Conservation (phyloP, 2,797 vertebrate species). For the Sylvilagus floridanus region DNA sequence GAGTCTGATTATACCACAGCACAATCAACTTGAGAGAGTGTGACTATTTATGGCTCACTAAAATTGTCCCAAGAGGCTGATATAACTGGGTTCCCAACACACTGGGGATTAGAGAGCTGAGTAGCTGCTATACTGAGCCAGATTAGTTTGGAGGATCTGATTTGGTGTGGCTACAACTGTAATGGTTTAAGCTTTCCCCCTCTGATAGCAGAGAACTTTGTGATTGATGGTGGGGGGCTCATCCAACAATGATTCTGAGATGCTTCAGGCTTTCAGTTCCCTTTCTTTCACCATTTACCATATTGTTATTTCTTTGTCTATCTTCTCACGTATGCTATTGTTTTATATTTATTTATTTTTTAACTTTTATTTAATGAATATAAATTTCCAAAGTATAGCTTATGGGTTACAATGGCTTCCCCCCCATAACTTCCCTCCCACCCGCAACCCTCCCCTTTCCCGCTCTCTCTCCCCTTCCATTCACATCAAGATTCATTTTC, state of each 20-base stretch:
- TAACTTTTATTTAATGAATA: no score
- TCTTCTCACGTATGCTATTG: not conserved
- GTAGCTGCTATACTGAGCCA: not conserved
- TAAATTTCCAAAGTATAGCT: no score
- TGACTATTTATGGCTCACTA: not conserved
- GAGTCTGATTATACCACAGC: no score
- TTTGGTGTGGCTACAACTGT: fast-evolving
- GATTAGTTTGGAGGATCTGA: no score
- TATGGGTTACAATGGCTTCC: no score
- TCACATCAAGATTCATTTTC: no score
- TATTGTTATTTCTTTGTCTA: not conserved
- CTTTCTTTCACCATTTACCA: not conserved
- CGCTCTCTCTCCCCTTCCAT: no score
- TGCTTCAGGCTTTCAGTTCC: fast-evolving
- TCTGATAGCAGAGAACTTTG: not conserved
- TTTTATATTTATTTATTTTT: not conserved
- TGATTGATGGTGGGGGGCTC: not conserved
- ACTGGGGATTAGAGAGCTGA: not conserved
- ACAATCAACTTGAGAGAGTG: not conserved
- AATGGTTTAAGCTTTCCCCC: not conserved
- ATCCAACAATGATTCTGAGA: fast-evolving
- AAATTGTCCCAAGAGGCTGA: not conserved
- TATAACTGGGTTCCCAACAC: not conserved
- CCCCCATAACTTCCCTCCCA: no score
- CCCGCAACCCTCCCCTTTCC: no score